phyloP scores from a whole-genome alignment of 2,888 invertebrate genomes.

The Aspidiotus rigidus region DNA sequence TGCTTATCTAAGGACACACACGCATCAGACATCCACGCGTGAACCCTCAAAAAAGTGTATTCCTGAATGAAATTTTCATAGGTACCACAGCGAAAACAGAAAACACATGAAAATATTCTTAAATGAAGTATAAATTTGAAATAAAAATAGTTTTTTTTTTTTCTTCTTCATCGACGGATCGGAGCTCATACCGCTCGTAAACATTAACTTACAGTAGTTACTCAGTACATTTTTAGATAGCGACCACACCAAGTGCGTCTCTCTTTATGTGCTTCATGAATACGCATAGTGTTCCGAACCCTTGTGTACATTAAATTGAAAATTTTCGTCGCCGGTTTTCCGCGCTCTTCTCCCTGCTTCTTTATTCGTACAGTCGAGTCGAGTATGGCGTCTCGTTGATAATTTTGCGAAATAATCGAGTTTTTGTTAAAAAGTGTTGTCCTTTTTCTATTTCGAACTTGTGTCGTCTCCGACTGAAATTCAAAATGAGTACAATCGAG shows the following conservation, averaged over 20 bases:
- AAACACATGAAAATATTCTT: background rate
- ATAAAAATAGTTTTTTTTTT: constrained; percentile 12
- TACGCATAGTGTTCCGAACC: no score
- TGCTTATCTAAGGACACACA: background rate
- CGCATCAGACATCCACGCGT: constrained; percentile 2
- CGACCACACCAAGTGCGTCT: background rate
- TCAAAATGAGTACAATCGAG: constrained; percentile 54
- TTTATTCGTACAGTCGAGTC: constrained; percentile 4
- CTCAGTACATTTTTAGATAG: constrained; percentile 13
- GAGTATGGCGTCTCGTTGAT: background rate
- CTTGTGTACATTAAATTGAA: background rate
- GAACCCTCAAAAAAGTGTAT: background rate
- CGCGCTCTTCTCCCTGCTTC: background rate
- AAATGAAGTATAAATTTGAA: background rate
- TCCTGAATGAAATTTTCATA: constrained; percentile 1
- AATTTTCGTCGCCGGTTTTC: background rate
- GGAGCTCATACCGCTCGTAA: background rate
- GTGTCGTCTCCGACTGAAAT: background rate
- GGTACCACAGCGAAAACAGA: background rate
- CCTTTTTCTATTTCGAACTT: background rate
- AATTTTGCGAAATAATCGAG: background rate
- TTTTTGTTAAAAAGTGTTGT: background rate
- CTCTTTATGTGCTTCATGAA: no score
- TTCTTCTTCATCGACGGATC: background rate
- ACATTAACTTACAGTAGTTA: constrained; percentile 1